phyloP scores from a whole-genome alignment of 2,888 invertebrate genomes.

The Lochmaea capreae region DNA sequence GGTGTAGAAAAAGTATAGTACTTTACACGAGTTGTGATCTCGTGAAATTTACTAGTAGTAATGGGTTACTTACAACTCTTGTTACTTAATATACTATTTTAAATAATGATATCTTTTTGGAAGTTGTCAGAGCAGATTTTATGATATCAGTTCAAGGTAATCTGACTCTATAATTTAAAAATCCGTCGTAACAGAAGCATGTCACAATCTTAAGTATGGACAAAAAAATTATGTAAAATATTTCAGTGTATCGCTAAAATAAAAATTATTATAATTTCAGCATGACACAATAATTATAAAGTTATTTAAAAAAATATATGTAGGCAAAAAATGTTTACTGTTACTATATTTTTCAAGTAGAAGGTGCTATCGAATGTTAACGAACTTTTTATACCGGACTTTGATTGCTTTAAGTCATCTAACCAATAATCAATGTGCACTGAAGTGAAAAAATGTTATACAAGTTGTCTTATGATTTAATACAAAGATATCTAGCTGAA shows the following conservation, averaged over 20 bases:
- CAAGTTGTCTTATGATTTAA: not conserved
- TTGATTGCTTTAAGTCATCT: not conserved
- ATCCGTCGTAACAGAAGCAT: not conserved
- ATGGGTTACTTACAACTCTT: too few relatives aligned
- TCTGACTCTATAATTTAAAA: not conserved
- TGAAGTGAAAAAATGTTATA: not conserved
- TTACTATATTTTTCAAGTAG: too few relatives aligned
- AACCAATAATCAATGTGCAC: not conserved
- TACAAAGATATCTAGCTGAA: not conserved
- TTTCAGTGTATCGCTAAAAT: not conserved
- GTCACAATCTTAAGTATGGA: not conserved
- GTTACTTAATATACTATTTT: too few relatives aligned
- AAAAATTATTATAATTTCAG: not conserved
- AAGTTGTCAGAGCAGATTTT: not conserved
- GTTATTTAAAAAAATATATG: not conserved
- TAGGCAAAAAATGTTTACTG: too few relatives aligned
- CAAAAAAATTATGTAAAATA: constrained; percentile 2
- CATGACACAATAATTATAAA: not conserved
- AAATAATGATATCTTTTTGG: too few relatives aligned
- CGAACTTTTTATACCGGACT: not conserved
- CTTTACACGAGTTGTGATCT: too few relatives aligned
- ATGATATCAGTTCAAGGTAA: not conserved
- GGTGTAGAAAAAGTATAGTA: too few relatives aligned
- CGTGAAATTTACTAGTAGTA: too few relatives aligned
- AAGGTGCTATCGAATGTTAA: not conserved